Conservation (phyloP, 2,888 invertebrate species). For the Nephrotoma appendiculata region DNA sequence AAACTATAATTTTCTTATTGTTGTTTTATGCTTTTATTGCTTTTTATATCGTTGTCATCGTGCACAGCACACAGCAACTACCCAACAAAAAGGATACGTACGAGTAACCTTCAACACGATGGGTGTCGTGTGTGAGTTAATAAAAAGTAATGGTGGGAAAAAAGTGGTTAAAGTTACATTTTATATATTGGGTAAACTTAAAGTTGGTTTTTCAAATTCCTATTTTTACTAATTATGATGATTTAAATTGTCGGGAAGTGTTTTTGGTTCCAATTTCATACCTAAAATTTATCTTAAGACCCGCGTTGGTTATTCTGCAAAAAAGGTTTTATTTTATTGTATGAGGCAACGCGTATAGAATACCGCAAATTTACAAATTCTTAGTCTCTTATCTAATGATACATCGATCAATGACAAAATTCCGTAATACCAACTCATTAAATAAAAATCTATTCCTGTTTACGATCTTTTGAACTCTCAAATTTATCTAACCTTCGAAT, state of each 20-base stretch:
- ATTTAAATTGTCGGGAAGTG: no score
- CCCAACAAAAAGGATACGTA: not conserved
- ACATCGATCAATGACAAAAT: not conserved
- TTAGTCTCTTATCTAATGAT: no score
- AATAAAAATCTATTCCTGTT: not conserved
- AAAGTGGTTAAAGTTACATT: not conserved
- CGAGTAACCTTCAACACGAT: not conserved
- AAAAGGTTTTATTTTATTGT: no score
- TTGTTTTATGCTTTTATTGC: not conserved
- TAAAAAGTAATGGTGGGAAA: not conserved
- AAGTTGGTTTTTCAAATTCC: no score
- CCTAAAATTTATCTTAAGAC: no score
- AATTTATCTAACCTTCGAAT: not conserved
- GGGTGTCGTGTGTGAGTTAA: not conserved
- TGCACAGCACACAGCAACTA: not conserved
- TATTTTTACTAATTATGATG: no score
- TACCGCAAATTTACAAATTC: no score
- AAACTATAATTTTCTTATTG: not conserved
- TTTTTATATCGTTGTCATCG: not conserved
- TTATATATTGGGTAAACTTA: no score
- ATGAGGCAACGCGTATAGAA: no score
- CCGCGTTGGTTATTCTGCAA: no score
- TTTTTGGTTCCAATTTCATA: no score
- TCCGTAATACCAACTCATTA: no score
- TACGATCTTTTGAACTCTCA: not conserved